Conservation (phyloP, 2,113 vertebrate genomes). For the Symphodus melops region DNA sequence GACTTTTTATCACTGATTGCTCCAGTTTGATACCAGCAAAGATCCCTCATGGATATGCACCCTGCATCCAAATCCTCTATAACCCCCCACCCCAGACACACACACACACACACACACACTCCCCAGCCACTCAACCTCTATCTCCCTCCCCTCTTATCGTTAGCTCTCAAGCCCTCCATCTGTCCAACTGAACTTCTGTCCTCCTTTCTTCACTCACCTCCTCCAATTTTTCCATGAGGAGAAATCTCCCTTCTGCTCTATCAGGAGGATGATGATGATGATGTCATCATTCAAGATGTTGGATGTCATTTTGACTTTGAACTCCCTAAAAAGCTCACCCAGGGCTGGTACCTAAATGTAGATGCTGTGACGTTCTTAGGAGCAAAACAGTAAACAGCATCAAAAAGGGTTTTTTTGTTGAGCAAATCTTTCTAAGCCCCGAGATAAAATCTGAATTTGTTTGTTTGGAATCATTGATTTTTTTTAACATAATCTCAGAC, state of each 20-base stretch:
- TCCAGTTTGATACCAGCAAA: conserved; percentile 69
- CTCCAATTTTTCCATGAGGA: conserved; percentile 26
- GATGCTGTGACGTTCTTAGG: too few species aligned
- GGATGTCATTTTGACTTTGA: background rate
- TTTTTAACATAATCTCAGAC: too few species aligned
- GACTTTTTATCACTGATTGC: conserved; percentile 47
- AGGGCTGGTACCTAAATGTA: background rate
- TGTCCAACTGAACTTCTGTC: conserved; percentile 76
- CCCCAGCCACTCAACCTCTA: conserved; percentile 35
- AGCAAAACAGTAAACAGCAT: too few species aligned
- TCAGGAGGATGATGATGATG: background rate
- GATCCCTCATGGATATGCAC: conserved; percentile 72
- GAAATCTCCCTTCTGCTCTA: conserved; percentile 30
- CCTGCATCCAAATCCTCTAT: conserved; percentile 69
- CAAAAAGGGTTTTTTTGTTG: too few species aligned
- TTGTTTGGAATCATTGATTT: too few species aligned
- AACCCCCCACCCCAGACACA: conserved; percentile 21
- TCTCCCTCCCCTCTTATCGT: conserved; percentile 58
- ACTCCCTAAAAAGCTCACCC: background rate
- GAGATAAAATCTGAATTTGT: too few species aligned
- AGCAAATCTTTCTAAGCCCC: too few species aligned
- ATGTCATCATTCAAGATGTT: background rate
- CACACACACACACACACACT: conserved; percentile 20
- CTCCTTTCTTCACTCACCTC: conserved; percentile 31
- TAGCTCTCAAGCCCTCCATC: conserved; percentile 63